A percentile compares a stretch with the other conserved stretches of the same genome.
These are phyloP conservation scores for Caenorhabditis wallacei DNA, from an alignment of 2,888 invertebrate genomes.

Conservation along the genomic window DNA sequence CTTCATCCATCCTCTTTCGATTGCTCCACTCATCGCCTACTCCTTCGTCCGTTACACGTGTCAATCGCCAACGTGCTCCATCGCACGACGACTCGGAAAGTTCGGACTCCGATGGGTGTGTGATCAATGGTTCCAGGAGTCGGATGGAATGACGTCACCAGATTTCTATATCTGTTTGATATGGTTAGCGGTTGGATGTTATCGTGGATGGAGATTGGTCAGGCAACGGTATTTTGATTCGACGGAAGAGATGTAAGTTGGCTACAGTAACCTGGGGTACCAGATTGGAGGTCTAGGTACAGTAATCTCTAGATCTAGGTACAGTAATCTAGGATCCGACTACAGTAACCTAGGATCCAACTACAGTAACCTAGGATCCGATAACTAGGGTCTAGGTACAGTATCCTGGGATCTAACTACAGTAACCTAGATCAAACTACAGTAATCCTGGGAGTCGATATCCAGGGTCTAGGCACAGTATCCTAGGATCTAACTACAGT, in stretches of 20 bases:
- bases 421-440: too few relatives aligned
- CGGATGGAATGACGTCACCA: constrained; percentile 49
- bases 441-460: too few relatives aligned
- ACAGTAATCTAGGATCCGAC: too few relatives aligned
- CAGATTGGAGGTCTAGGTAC: too few relatives aligned
- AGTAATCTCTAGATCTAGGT: too few relatives aligned
- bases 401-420: too few relatives aligned
- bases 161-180: constrained; percentile 70
- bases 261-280: too few relatives aligned
- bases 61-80: constrained; percentile 56
- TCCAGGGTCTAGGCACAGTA: too few relatives aligned
- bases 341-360: too few relatives aligned
- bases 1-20: constrained; percentile 75
- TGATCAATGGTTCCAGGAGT: constrained; percentile 63
- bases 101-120: constrained; percentile 67
- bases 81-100: constrained; percentile 39
- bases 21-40: constrained; percentile 71
- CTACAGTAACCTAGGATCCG: too few relatives aligned
- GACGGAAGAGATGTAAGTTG: constrained; percentile 77
- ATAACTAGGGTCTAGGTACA: too few relatives aligned
- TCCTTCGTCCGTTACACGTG: constrained; percentile 60
- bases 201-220: constrained; percentile 72
- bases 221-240: constrained; percentile 69
- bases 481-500: too few relatives aligned
- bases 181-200: constrained; percentile 73